Percentiles rank a stretch among this genome's conserved stretches.
Evolutionary conservation across 2,113 vertebrate species (phyloP).

Genomic region (Phocoena sinus): DNA sequence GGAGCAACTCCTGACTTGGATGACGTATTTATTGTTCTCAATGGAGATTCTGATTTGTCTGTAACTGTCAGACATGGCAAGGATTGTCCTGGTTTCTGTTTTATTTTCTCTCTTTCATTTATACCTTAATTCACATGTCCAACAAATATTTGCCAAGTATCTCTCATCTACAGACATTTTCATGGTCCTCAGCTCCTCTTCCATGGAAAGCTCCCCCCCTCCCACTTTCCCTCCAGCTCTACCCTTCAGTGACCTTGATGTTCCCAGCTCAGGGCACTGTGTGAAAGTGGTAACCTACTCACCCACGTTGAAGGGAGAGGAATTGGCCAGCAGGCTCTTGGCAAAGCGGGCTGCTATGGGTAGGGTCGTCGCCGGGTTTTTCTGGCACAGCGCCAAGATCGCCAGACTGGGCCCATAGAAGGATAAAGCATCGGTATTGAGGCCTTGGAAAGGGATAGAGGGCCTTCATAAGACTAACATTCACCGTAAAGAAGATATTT

Average conservation of each 20-base stretch:
- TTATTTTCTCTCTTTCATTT: neutral
- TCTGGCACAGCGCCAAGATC: conserved; percentile 65
- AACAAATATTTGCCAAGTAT: neutral
- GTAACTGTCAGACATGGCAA: neutral
- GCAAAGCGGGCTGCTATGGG: conserved; percentile 30
- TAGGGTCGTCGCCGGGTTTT: neutral
- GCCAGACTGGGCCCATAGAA: conserved; percentile 70
- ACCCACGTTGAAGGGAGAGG: conserved; percentile 63
- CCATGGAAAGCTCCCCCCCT: accelerated
- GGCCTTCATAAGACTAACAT: neutral
- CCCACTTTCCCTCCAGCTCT: neutral
- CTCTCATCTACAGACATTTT: neutral
- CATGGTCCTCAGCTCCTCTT: neutral
- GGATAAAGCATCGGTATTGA: neutral
- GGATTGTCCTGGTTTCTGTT: neutral
- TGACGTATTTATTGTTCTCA: neutral
- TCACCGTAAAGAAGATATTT: neutral
- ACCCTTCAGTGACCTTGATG: neutral
- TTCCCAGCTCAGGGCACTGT: neutral
- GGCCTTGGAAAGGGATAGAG: neutral
- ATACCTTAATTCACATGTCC: neutral
- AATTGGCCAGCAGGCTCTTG: conserved; percentile 42
- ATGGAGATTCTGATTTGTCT: neutral
- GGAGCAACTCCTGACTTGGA: neutral
- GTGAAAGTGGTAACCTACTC: neutral